These are phyloP conservation scores for Panonychus citri DNA, from an alignment of 1,140 invertebrate species.

Conservation along the genomic window DNA sequence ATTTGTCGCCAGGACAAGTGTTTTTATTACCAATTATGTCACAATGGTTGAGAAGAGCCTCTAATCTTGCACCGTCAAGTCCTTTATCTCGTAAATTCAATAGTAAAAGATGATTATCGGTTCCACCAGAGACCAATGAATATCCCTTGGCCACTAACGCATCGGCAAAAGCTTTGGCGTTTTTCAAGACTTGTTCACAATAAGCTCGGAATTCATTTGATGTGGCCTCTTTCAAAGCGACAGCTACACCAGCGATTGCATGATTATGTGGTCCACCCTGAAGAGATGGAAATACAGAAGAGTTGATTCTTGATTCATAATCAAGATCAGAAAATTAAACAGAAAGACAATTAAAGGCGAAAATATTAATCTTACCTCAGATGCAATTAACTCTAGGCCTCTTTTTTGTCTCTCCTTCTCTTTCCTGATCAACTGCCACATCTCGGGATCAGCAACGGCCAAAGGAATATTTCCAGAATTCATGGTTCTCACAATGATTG, in stretches of 20 bases:
- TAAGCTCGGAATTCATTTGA: slow-evolving; percentile 33
- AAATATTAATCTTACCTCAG: slow-evolving; percentile 29
- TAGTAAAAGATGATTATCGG: slow-evolving; percentile 38
- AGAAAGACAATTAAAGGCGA: background rate
- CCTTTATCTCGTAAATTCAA: slow-evolving; percentile 44
- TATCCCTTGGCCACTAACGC: slow-evolving; percentile 23
- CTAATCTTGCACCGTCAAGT: slow-evolving; percentile 59
- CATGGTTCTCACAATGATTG: background rate
- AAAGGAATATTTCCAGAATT: slow-evolving; percentile 15
- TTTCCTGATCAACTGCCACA: slow-evolving; percentile 52
- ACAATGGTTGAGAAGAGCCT: slow-evolving; percentile 65
- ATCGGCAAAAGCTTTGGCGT: slow-evolving; percentile 27
- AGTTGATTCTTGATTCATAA: slow-evolving; percentile 35
- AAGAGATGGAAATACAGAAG: slow-evolving; percentile 41
- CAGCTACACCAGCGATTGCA: slow-evolving; percentile 36
- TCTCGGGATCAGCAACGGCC: slow-evolving; percentile 46
- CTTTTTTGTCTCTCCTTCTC: slow-evolving; percentile 64
- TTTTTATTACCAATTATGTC: slow-evolving; percentile 96
- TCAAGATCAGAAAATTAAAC: too few relatives aligned
- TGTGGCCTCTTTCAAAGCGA: slow-evolving; percentile 32
- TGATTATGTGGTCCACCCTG: slow-evolving; percentile 48
- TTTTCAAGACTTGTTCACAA: slow-evolving; percentile 29
- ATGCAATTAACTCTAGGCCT: slow-evolving; percentile 86
- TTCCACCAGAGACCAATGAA: slow-evolving; percentile 24
- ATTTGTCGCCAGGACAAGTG: slow-evolving; percentile 84